Base-by-base conservation (phyloP, 2,888 invertebrate species). In the Halictus quadricinctus region DNA sequence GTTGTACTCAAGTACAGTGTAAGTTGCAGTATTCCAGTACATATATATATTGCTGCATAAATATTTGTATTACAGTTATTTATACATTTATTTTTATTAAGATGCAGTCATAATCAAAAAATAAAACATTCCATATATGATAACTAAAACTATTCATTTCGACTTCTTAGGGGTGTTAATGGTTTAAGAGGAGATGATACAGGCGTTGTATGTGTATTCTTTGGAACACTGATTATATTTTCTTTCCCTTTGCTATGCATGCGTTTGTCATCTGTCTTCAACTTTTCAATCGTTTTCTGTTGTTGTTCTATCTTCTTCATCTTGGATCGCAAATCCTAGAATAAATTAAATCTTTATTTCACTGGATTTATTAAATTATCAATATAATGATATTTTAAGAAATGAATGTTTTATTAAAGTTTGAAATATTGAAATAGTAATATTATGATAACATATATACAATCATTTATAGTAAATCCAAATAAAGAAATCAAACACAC, bases 171-270 rank as follows among this genome's bases (percentile, higher is more conserved):
- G 5, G 95, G 95, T 43, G 95, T 94, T 46, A 92, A 89, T 13
- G 95, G 94, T 88, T 95, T 95, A 58, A 90, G 90, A 4, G 93
- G 92, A 12, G 93, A 93, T 13, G 92, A 90, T 64, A 91, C 89
- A 43, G 93, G 92, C 2, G 93, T 92, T 12, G 92, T 82, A 75
- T 89, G 90, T 36, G 86, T 83, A 77, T 85, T 92, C 88, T 91
- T 95, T 8, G 94, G 81, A 43, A 94, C 92, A 75, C 94, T 92
- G 77, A 94, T 91, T 29, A 95, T 83, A 89, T 95, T 96, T 89
- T 96, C 95, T 89, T 96, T 96, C 79, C 95, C 95, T 79, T 93
- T 95, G 58, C 89, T 87, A 66, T 91, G 88, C 50, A 91, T 83
- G 69, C 93, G 94, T 78, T 92, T 93, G 76, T 94, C 94, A 66